Conservation (phyloP, 2,797 vertebrate species). For the Lepus oiostolus region DNA sequence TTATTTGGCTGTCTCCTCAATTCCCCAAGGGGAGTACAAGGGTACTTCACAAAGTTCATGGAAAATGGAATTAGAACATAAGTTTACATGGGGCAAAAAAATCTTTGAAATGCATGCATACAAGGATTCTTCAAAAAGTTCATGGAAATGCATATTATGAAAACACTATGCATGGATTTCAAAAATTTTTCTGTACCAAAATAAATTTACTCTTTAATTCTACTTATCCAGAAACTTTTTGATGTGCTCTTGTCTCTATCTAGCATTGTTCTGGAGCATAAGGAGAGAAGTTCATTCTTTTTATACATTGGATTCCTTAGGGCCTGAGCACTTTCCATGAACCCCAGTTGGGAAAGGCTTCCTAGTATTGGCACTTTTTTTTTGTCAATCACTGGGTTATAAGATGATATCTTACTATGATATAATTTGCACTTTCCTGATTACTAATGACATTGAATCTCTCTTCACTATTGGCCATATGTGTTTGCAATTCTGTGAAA, state of each 20-base stretch:
- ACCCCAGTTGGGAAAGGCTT: constrained; percentile 7
- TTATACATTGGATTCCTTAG: background rate
- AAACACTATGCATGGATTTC: too few species aligned
- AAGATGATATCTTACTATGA: constrained; percentile 42
- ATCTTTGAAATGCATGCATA: too few species aligned
- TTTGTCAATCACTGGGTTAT: background rate
- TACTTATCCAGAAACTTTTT: too few species aligned
- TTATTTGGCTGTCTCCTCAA: background rate
- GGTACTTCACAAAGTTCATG: too few species aligned
- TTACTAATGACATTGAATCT: constrained; percentile 46
- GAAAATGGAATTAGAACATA: too few species aligned
- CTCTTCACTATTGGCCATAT: background rate
- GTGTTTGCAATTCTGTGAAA: constrained; percentile 9
- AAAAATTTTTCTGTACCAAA: too few species aligned
- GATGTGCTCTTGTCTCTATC: background rate
- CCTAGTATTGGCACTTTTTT: constrained; percentile 12
- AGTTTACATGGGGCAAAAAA: too few species aligned
- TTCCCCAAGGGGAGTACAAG: background rate
- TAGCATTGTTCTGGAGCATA: constrained; percentile 15
- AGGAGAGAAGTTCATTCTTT: constrained; percentile 19
- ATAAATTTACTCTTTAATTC: too few species aligned
- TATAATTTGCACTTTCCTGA: constrained; percentile 32
- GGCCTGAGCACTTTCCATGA: constrained; percentile 24
- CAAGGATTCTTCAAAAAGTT: too few species aligned
- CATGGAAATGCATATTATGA: too few species aligned